Evolutionary conservation across 2,888 invertebrate genomes (phyloP), one percentile per base, ranked within the genome.

Genomic region (Holacanthella duospinosa): DNA sequence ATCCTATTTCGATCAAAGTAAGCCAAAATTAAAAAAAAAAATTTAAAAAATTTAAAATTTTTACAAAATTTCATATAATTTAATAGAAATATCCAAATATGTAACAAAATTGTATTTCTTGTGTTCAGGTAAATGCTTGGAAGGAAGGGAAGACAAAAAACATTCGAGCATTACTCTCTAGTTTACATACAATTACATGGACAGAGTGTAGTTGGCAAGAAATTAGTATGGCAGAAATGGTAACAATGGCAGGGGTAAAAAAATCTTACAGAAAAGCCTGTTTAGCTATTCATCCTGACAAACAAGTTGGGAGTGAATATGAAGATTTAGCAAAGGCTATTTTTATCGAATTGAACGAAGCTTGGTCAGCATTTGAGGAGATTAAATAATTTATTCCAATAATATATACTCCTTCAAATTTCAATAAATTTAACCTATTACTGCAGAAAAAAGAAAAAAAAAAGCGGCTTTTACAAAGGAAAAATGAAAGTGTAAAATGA

Each of bases 261-360:
- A 93, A 94, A 75, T 86, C 88, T 73, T 99, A 97, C 77, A 82
- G 95, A 60, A 91, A 87, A 77, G 99, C 99, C 6, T 96, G 97
- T 72, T 82, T 99, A 53, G 92, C 93, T 59, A 94, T 97, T 48
- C 99, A 99, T 81, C 99, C 99, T 0, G 99, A 99, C 77, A 99
- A 99, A 95, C 89, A 94, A 85, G 85, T 87, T 75, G 95, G 93
- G 36, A 91, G 91, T 2, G 85, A 87, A 28, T 89, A 97, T 77
- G 94, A 97, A 79, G 86, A 88, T 73, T 82, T 96, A 74, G 96
- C 99, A 9, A 94, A 92, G 80, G 81, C 95, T 77, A 92, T 99
- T 75, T 99, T 99, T 79, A 94, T 97, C 86, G 97, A 99, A 80
- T 81, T 99, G 71, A 99, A 96, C 79, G 96, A 96, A 77, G 97